A percentile compares a stretch with the other conserved stretches of the same genome.
Evolutionary conservation across 2,888 invertebrate genomes (phyloP).

Genomic region (Noctua janthina): DNA sequence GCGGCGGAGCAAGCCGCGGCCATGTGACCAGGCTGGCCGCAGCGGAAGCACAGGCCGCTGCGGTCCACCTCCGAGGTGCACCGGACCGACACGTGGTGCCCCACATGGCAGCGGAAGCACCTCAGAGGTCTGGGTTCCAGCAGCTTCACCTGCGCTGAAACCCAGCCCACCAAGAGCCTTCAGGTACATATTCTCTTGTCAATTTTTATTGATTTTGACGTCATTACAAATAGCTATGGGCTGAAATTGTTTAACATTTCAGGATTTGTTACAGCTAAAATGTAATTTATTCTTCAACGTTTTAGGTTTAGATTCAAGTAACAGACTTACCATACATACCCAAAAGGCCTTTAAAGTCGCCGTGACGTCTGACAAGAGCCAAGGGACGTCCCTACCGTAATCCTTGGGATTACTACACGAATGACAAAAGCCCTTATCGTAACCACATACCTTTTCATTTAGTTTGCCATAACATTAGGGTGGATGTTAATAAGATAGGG

Average conservation of each 20-base stretch:
- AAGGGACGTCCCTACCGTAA: not conserved
- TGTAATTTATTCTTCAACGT: not conserved
- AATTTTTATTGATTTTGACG: not conserved
- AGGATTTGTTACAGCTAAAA: not conserved
- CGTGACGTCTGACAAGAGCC: not conserved
- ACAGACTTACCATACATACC: too few relatives aligned
- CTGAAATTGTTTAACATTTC: not conserved
- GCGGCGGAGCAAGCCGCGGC: too few relatives aligned
- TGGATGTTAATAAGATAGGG: not conserved
- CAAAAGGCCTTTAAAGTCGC: not conserved
- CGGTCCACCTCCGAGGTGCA: too few relatives aligned
- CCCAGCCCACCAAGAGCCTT: too few relatives aligned
- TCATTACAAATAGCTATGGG: not conserved
- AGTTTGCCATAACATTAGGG: not conserved
- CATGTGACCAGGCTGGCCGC: too few relatives aligned
- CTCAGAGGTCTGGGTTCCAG: too few relatives aligned
- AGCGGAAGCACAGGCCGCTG: too few relatives aligned
- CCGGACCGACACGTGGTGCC: too few relatives aligned
- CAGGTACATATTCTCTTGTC: not conserved
- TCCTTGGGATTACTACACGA: constrained; percentile 6
- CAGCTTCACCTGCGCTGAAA: too few relatives aligned
- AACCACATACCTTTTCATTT: not conserved
- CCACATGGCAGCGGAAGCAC: too few relatives aligned
- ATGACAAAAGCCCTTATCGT: constrained; percentile 6
- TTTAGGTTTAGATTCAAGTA: not conserved